Evolutionary conservation across 1,140 invertebrate species (phyloP).

Genomic region (Triops longicaudatus): DNA sequence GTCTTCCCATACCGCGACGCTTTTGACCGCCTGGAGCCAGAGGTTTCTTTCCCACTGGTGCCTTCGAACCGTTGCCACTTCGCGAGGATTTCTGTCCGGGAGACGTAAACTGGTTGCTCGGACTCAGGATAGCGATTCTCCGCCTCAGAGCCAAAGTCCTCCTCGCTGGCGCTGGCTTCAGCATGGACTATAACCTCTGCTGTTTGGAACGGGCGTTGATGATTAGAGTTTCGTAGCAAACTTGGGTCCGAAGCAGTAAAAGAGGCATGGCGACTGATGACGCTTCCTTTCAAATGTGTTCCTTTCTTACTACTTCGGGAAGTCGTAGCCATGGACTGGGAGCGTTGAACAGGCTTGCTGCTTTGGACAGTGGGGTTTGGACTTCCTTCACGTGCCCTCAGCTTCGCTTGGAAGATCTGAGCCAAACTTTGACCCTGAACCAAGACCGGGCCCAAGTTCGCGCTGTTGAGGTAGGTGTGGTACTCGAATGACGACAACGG

Average conservation of each 20-base stretch:
- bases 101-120: slow-evolving; percentile 17
- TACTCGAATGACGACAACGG: background rate
- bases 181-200: slow-evolving; percentile 25
- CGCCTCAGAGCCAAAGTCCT: background rate
- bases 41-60: background rate
- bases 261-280: background rate
- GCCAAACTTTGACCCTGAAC: slow-evolving; percentile 18
- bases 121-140: background rate
- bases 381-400: slow-evolving; percentile 13
- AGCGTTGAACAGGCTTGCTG: background rate
- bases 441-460: background rate
- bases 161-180: slow-evolving; percentile 5
- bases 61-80: background rate
- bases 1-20: background rate
- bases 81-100: slow-evolving; percentile 23
- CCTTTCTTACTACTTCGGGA: background rate
- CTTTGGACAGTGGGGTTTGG: background rate
- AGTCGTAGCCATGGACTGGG: background rate
- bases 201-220: background rate
- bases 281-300: background rate
- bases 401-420: slow-evolving; percentile 25
- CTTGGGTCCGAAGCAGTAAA: background rate
- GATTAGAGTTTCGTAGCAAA: background rate
- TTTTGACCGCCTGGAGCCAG: background rate
- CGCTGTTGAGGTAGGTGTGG: slow-evolving; percentile 23